phyloP scores from a whole-genome alignment of 2,888 invertebrate genomes.

The Cantharis rufa region DNA sequence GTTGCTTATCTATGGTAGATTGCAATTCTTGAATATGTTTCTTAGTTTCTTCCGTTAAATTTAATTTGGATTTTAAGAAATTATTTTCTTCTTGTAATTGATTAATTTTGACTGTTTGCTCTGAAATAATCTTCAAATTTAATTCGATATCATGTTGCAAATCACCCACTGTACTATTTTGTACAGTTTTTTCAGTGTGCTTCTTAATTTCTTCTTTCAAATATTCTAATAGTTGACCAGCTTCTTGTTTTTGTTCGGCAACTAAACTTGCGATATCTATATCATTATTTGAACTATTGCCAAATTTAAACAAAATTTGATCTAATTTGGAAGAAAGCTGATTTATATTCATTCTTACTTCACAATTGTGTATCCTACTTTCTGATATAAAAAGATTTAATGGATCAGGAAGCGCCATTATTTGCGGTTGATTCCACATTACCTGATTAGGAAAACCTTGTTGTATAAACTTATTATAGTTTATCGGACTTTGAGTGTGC shows the following conservation, averaged over 20 bases:
- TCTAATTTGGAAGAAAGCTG: slow-evolving; percentile 69
- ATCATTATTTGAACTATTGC: neutral
- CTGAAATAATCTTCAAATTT: neutral
- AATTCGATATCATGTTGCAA: neutral
- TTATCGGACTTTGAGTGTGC: slow-evolving; percentile 21
- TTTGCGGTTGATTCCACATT: slow-evolving; percentile 11
- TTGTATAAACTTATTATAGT: slow-evolving; percentile 12
- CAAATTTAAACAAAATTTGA: slow-evolving; percentile 61
- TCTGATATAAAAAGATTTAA: slow-evolving; percentile 63
- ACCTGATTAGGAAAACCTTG: slow-evolving; percentile 16
- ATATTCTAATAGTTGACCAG: neutral
- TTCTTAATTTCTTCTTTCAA: neutral
- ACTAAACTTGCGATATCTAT: neutral
- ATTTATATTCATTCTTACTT: slow-evolving; percentile 67
- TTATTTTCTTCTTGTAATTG: neutral
- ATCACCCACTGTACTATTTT: neutral
- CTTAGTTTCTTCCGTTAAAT: neutral
- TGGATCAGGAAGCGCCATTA: slow-evolving; percentile 48
- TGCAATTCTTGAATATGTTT: slow-evolving; percentile 14
- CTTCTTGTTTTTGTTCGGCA: neutral
- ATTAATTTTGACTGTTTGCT: slow-evolving; percentile 1
- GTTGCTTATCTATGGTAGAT: slow-evolving; percentile 17
- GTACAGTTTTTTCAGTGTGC: neutral
- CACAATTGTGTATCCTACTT: slow-evolving; percentile 66
- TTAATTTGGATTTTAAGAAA: neutral